phyloP scores from a whole-genome alignment of 2,888 invertebrate species.

The Eurois occulta region DNA sequence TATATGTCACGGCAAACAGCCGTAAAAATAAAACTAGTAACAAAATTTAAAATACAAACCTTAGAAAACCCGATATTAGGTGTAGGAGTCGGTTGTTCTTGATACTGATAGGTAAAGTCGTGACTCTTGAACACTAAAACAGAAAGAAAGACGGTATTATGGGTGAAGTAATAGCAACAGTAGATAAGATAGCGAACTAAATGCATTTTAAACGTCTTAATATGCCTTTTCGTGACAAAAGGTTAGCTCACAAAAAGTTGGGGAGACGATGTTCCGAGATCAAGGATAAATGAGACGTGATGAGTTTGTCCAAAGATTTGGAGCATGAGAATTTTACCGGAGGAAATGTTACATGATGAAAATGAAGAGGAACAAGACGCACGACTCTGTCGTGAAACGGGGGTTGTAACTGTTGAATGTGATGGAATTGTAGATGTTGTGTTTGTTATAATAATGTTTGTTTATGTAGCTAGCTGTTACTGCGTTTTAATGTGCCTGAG shows the following conservation, averaged over 20 bases:
- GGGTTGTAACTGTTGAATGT: conserved; percentile 48
- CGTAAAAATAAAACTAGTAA: conserved; percentile 79
- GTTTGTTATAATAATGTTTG: conserved; percentile 7
- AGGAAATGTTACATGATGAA: conserved; percentile 77
- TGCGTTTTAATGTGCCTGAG: neutral
- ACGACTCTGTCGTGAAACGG: conserved; percentile 60
- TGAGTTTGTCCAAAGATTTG: conserved; percentile 82
- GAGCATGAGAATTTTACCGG: conserved; percentile 83
- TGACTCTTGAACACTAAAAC: conserved; percentile 97
- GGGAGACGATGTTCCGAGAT: conserved; percentile 83
- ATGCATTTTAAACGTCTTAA: conserved; percentile 90
- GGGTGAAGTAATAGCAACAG: conserved; percentile 87
- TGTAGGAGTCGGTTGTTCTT: conserved; percentile 93
- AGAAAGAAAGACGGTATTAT: conserved; percentile 90
- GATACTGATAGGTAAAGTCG: conserved; percentile 92
- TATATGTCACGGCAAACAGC: conserved; percentile 73
- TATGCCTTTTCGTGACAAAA: conserved; percentile 88
- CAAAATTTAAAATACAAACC: conserved; percentile 87
- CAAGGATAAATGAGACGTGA: conserved; percentile 86
- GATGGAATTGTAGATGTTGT: conserved; percentile 16
- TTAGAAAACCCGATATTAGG: conserved; percentile 98
- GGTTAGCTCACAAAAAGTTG: conserved; percentile 87
- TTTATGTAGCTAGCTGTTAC: neutral
- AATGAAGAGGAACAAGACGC: conserved; percentile 68
- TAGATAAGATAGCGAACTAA: conserved; percentile 89